Evolutionary conservation across 2,888 invertebrate genomes (phyloP).

Genomic region (Poecilus cupreus): DNA sequence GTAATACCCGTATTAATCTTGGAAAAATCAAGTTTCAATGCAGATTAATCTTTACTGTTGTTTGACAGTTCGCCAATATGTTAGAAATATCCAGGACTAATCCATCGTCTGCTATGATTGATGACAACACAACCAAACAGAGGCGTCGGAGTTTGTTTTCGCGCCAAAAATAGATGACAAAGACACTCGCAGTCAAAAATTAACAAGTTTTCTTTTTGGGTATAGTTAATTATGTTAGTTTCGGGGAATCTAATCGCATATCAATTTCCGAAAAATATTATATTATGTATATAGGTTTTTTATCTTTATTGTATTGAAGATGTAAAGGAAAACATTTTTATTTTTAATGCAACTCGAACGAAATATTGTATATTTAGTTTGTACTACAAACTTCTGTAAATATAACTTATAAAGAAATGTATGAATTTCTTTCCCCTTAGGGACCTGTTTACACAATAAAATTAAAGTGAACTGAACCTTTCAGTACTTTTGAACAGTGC

Average conservation of each 20-base stretch:
- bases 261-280: no score
- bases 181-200: neutral
- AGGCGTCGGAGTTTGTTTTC: conserved; percentile 22
- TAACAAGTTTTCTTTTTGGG: neutral
- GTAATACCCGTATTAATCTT: conserved; percentile 26
- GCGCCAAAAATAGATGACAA: conserved; percentile 4
- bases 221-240: no score
- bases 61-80: conserved; percentile 55
- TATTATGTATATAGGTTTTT: no score
- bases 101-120: conserved; percentile 43
- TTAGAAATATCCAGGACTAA: conserved; percentile 53
- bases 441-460: conserved; percentile 5
- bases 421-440: conserved; percentile 3
- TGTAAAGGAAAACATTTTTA: neutral
- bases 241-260: no score
- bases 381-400: neutral
- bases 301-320: neutral
- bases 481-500: neutral
- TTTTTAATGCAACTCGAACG: neutral
- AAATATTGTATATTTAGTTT: neutral
- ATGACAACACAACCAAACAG: conserved; percentile 35
- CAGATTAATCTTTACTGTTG: conserved; percentile 41
- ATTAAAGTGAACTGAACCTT: neutral
- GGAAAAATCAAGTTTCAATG: conserved; percentile 46
- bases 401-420: neutral